Evolutionary conservation across 2,113 vertebrate genomes (phyloP), one percentile per base, ranked within the genome.

Genomic region (Tricholaema leucomelas): DNA sequence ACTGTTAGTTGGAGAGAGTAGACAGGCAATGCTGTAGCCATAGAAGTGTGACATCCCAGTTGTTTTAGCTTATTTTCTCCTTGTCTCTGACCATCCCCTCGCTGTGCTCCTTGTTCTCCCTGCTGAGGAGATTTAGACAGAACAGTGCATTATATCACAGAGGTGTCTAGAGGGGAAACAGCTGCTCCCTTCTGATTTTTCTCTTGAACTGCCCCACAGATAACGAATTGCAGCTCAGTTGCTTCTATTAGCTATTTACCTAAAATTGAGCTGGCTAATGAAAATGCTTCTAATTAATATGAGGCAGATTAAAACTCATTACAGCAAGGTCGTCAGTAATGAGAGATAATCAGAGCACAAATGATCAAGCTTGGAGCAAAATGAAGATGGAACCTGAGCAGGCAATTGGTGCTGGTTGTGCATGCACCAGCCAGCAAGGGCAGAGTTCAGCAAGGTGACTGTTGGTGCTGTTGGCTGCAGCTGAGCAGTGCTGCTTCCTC

Each of bases 221-320:
- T 97, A 97, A 97, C 87, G 96, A 97, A 97, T 96, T 91, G 94
- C 87, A 92, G 83, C 72, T 60, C 92, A 91, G 95, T 97, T 95
- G 88, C 87, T 97, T 96, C 95, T 96, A 95, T 97, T 97, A 97
- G 96, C 87, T 95, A 92, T 95, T 98, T 96, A 96, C 90, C 96
- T 94, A 87, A 96, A 96, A 96, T 92, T 94, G 95, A 94, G 80
- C 87, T 96, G 91, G 96, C 95, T 97, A 97, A 95, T 96, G 95
- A 97, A 96, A 97, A 95, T 97, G 94, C 93, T 97, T 97, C 97
- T 96, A 97, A 97, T 98, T 98, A 98, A 97, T 97, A 97, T 3
- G 46, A 97, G 93, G 94, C 95, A 97, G 94, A 97, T 97, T 97
- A 97, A 97, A 97, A 96, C 95, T 96, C 96, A 97, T 97, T 97